Conservation (phyloP, 1,140 invertebrate genomes). For the Drosophila pallidifrons region DNA sequence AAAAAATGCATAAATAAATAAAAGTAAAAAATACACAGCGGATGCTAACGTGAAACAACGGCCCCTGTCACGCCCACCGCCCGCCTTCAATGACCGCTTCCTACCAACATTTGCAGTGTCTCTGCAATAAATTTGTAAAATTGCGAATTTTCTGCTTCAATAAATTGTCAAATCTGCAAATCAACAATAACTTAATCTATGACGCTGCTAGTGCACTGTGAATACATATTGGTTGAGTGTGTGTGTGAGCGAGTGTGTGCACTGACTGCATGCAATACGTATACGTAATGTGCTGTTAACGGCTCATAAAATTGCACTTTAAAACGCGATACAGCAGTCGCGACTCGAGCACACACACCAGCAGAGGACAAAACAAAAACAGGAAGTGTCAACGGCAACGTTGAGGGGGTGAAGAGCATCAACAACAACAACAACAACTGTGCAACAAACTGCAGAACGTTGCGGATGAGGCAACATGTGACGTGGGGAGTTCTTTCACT, state of each 20-base stretch:
- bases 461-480: conserved; percentile 11
- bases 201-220: conserved; percentile 13
- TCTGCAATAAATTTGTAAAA: conserved; percentile 69
- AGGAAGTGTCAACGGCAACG: conserved; percentile 60
- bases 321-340: conserved; percentile 60
- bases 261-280: conserved; percentile 36
- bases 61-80: background rate
- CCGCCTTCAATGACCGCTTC: background rate
- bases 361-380: conserved; percentile 56
- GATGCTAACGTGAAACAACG: conserved; percentile 3
- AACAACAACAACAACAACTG: conserved; percentile 30
- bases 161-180: conserved; percentile 74
- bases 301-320: conserved; percentile 76
- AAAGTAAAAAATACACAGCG: conserved; percentile 30
- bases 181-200: conserved; percentile 67
- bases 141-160: conserved; percentile 64
- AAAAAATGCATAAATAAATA: conserved; percentile 16
- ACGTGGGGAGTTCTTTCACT: background rate
- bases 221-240: background rate
- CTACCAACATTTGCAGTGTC: conserved; percentile 1
- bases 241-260: conserved; percentile 1
- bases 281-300: conserved; percentile 67
- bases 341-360: conserved; percentile 15
- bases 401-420: conserved; percentile 10
- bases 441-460: conserved; percentile 23